A percentile compares a stretch with the other conserved stretches of the same genome.
These are phyloP conservation scores for Drosophila helvetica DNA, from an alignment of 2,888 invertebrate species.

Conservation along the genomic window DNA sequence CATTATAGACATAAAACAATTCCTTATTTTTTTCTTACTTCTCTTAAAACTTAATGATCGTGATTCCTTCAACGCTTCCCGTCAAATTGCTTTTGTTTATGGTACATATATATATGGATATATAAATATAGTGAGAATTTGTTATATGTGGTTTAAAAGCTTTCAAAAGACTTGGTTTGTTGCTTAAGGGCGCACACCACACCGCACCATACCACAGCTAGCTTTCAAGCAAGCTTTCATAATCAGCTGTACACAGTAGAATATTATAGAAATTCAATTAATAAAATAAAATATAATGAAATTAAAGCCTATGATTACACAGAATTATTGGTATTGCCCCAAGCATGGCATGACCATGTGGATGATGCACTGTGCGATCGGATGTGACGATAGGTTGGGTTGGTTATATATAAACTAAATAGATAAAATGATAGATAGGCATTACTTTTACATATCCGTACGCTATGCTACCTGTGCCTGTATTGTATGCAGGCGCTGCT, in stretches of 20 bases:
- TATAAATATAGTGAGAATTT: conserved; percentile 72
- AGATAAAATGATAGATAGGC: conserved; percentile 49
- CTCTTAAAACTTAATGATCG: conserved; percentile 5
- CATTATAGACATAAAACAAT: conserved; percentile 50
- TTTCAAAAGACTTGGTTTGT: conserved; percentile 56
- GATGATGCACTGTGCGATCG: conserved; percentile 44
- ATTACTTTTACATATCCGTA: conserved; percentile 60
- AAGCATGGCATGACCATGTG: conserved; percentile 49
- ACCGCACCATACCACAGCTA: conserved; percentile 30
- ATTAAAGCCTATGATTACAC: conserved; percentile 67
- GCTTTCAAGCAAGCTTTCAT: conserved; percentile 16
- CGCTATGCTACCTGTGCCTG: conserved; percentile 24
- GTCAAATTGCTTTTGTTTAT: conserved; percentile 36
- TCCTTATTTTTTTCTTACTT: conserved; percentile 14
- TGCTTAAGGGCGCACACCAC: conserved; percentile 27
- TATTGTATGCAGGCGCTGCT: conserved; percentile 35
- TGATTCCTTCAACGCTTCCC: conserved; percentile 7
- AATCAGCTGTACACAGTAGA: conserved; percentile 47
- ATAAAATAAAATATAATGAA: conserved; percentile 38
- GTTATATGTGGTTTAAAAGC: conserved; percentile 65
- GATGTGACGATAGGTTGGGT: conserved; percentile 45
- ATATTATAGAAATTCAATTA: conserved; percentile 33
- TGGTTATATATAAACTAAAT: conserved; percentile 57
- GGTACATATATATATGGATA: conserved; percentile 45
- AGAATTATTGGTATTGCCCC: conserved; percentile 38